Conservation (phyloP, 2,797 vertebrate genomes). For the Phalanger gymnotis region DNA sequence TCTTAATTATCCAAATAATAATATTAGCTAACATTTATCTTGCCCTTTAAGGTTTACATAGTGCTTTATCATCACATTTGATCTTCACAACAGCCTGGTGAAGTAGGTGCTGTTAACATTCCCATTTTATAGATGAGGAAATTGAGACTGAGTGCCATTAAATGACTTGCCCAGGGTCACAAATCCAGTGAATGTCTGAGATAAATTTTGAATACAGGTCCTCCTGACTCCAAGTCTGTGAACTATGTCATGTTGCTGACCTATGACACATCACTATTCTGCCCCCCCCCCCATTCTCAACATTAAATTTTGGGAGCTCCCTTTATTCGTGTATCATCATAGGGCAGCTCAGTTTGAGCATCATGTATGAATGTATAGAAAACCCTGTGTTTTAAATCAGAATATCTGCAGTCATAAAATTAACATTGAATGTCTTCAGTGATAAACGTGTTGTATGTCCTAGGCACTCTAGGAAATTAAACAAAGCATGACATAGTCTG, state of each 20-base stretch:
- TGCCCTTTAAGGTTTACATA: background rate
- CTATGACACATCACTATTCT: background rate
- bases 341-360: background rate
- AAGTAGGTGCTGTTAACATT: background rate
- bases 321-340: background rate
- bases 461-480: background rate
- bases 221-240: background rate
- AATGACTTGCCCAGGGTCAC: background rate
- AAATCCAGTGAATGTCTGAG: background rate
- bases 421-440: background rate
- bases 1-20: background rate
- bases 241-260: background rate
- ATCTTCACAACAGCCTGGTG: background rate
- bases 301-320: background rate
- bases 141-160: background rate
- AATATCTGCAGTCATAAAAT: slow-evolving; percentile 25
- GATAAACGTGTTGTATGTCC: background rate
- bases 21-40: background rate
- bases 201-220: background rate
- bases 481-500: background rate
- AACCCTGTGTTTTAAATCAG: background rate
- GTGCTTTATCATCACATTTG: background rate
- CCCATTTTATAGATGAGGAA: background rate
- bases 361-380: background rate
- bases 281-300: background rate